A percentile compares a stretch with the other conserved stretches of the same genome.
phyloP scores from a whole-genome alignment of 2,113 vertebrate genomes.

The Elachura formosa region DNA sequence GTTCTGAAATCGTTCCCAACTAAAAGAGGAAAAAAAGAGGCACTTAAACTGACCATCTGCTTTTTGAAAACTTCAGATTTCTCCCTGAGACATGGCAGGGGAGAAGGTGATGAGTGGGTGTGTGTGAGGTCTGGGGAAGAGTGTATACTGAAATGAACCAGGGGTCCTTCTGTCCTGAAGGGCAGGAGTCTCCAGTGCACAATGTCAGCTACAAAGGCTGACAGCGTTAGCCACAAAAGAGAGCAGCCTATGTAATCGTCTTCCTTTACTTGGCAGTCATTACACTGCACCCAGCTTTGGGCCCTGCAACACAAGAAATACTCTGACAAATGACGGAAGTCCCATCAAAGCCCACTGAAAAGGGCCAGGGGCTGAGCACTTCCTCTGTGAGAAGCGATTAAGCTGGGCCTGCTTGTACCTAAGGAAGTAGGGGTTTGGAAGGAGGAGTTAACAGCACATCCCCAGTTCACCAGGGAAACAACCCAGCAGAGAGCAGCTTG shows the following conservation, averaged over 20 bases:
- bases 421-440: neutral
- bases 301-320: neutral
- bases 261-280: neutral
- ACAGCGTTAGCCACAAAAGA: neutral
- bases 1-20: neutral
- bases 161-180: neutral
- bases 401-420: neutral
- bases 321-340: neutral
- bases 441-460: neutral
- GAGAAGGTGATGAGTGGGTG: accelerated
- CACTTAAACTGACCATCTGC: neutral
- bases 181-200: neutral
- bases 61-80: neutral
- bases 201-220: neutral
- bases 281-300: neutral
- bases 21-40: neutral
- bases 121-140: neutral
- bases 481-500: neutral
- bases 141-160: neutral
- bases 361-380: neutral
- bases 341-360: neutral
- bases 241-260: accelerated
- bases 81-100: neutral
- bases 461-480: accelerated
- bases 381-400: neutral